Conservation (phyloP, 2,797 vertebrate species). For the Stomatorhinus walkeri region DNA sequence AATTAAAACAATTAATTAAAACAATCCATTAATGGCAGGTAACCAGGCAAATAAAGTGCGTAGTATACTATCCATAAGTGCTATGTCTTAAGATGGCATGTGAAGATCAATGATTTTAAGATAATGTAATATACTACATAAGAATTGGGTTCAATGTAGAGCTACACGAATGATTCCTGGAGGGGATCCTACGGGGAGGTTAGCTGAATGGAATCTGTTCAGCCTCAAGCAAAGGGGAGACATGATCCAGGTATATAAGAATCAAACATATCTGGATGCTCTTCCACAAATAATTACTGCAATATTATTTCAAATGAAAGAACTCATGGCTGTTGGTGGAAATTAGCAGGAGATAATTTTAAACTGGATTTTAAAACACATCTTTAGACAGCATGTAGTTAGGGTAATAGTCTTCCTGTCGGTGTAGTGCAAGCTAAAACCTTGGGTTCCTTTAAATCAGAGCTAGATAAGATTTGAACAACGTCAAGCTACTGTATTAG, state of each 20-base stretch:
- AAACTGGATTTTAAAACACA: neutral
- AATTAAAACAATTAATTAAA: slow-evolving; percentile 1
- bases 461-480: neutral
- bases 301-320: neutral
- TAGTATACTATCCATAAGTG: neutral
- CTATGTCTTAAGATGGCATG: neutral
- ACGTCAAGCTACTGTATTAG: neutral
- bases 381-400: neutral
- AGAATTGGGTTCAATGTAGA: neutral
- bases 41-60: neutral
- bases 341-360: neutral
- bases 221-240: neutral
- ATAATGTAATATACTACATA: neutral
- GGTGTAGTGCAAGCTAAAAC: neutral
- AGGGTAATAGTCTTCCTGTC: neutral
- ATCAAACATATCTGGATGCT: neutral
- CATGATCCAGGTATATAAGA: too few species aligned
- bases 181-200: neutral
- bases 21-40: neutral
- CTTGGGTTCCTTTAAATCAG: neutral
- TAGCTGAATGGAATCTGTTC: neutral
- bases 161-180: neutral
- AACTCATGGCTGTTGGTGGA: neutral
- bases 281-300: neutral
- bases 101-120: neutral